Evolutionary conservation across 2,797 vertebrate species (phyloP).

Genomic region (Lepidocolaptes lacrymiger): DNA sequence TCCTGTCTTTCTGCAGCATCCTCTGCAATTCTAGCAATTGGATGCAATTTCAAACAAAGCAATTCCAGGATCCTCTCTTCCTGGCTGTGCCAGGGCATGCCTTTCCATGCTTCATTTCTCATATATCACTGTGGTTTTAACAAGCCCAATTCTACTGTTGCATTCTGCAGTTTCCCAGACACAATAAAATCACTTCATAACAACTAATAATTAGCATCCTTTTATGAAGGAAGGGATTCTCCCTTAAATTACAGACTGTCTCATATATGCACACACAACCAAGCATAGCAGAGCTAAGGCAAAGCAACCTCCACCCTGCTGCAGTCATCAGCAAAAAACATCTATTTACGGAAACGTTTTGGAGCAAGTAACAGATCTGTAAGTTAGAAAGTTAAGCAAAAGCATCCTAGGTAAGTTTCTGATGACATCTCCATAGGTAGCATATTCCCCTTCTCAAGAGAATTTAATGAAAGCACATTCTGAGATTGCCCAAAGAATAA

Average conservation of each 20-base stretch:
- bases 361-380: background rate
- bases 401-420: background rate
- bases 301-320: background rate
- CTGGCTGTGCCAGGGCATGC: background rate
- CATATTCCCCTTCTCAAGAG: background rate
- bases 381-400: background rate
- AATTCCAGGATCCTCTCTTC: background rate
- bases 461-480: background rate
- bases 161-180: background rate
- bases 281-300: background rate
- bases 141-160: background rate
- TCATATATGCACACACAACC: background rate
- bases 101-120: background rate
- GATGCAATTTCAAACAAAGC: background rate
- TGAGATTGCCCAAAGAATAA: background rate
- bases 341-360: background rate
- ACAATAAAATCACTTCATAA: background rate
- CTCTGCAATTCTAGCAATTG: background rate
- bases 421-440: background rate
- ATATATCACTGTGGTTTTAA: background rate
- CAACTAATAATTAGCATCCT: background rate
- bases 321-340: background rate
- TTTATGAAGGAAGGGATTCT: background rate
- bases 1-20: background rate
- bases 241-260: background rate